phyloP scores from a whole-genome alignment of 2,888 invertebrate species.

The Drosophila dives region DNA sequence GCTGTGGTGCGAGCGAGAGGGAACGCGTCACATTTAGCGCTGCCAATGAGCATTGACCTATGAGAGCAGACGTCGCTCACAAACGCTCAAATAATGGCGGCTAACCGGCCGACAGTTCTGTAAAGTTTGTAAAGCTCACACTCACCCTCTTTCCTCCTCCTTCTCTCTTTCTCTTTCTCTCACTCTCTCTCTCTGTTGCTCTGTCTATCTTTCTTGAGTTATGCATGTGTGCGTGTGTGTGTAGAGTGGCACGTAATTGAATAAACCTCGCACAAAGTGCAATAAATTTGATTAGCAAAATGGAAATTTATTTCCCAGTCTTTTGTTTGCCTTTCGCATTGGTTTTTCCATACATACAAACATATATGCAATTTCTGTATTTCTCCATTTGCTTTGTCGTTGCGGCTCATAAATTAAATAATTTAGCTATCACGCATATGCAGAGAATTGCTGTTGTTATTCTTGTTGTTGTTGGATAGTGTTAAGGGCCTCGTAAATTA shows the following conservation, averaged over 20 bases:
- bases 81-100: slow-evolving; percentile 70
- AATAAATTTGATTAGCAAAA: slow-evolving; percentile 82
- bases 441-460: slow-evolving; percentile 27
- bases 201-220: slow-evolving; percentile 4
- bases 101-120: slow-evolving; percentile 45
- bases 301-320: slow-evolving; percentile 77
- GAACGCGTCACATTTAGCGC: slow-evolving; percentile 32
- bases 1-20: slow-evolving; percentile 45
- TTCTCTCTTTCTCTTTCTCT: slow-evolving; percentile 5
- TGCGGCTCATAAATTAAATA: slow-evolving; percentile 80
- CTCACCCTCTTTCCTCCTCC: slow-evolving; percentile 14
- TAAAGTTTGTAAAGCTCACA: slow-evolving; percentile 31
- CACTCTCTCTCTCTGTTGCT: slow-evolving; percentile 6
- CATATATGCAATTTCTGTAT: not conserved
- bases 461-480: slow-evolving; percentile 34
- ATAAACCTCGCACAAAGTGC: slow-evolving; percentile 77
- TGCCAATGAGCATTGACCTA: slow-evolving; percentile 37
- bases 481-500: slow-evolving; percentile 71
- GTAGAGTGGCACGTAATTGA: slow-evolving; percentile 66
- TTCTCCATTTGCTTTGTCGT: slow-evolving; percentile 38
- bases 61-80: slow-evolving; percentile 36
- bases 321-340: slow-evolving; percentile 50
- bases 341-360: slow-evolving; percentile 62
- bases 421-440: slow-evolving; percentile 58
- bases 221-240: slow-evolving; percentile 19